Evolutionary conservation across 2,888 invertebrate genomes (phyloP).

Genomic region (Epiperipatus broadwayi): DNA sequence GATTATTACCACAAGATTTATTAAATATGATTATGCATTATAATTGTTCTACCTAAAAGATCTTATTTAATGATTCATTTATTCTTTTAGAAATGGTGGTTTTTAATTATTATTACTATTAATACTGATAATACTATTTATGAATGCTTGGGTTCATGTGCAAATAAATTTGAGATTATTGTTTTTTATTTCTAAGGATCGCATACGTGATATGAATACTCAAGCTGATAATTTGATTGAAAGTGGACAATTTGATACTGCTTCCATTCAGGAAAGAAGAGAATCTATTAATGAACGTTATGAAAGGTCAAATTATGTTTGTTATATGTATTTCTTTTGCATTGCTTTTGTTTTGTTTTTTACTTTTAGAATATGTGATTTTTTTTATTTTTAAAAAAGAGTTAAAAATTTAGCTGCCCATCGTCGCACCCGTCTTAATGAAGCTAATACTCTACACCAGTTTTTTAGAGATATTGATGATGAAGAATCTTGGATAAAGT

Average conservation of each 20-base stretch:
- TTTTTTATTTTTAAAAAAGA: constrained; percentile 35
- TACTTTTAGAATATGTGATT: too few relatives aligned
- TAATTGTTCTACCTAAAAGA: too few relatives aligned
- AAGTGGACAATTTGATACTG: constrained; percentile 90
- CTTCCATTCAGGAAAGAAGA: constrained; percentile 74
- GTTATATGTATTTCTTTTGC: neutral
- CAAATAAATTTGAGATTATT: constrained; percentile 12
- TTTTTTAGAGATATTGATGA: constrained; percentile 98
- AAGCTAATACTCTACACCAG: constrained; percentile 93
- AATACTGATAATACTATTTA: neutral
- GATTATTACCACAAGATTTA: too few relatives aligned
- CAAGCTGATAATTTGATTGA: constrained; percentile 90
- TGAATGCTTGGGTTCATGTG: constrained; percentile 18
- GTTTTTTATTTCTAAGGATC: constrained; percentile 22
- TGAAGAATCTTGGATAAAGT: constrained; percentile 98
- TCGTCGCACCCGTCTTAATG: constrained; percentile 72
- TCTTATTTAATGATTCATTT: neutral
- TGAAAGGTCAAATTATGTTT: too few relatives aligned
- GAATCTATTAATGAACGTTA: constrained; percentile 91
- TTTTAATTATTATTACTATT: neutral
- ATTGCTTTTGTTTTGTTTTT: too few relatives aligned
- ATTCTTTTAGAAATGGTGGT: neutral
- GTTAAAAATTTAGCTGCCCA: constrained; percentile 79
- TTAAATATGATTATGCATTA: too few relatives aligned
- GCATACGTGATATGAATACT: constrained; percentile 58